Evolutionary conservation across 2,888 invertebrate species (phyloP), one percentile per base, ranked within the genome.

Genomic region (Caenorhabditis sp.): DNA sequence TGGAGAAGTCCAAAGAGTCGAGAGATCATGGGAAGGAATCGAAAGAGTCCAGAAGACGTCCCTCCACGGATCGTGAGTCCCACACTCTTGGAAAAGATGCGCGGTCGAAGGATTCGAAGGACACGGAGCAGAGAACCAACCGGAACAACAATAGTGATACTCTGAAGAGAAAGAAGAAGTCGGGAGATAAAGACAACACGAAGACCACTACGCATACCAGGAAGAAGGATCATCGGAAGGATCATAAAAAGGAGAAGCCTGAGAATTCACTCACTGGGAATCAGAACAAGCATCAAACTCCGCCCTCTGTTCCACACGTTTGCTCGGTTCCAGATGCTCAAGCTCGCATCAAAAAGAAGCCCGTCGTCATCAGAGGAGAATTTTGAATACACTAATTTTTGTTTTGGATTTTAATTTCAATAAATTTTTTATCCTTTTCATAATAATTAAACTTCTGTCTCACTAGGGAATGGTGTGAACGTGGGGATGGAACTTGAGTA

Each of bases 81-180:
- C 47, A 49, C 1, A 28, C 41, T 14, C 22, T 38, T 24, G 61
- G 58, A 41, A 56, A 44, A 28, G 12, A 44, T 10, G 35, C 3
- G 16, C 49, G 61, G 49, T 38, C 51, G 38, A 74, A 56, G 22
- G 28, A 64, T 19, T 12, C 14, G 31, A 74, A 74, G 28, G 73
- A 63, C 6, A 0, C 10, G 54, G 54, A 74, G 16, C 72, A 44
- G 35, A 63, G 31, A 41, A 51, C 70, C 35, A 47, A 51, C 24
- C 38, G 22, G 14, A 44, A 44, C 16, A 73, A 61, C 7, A 51
- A 73, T 44, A 61, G 70, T 35, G 59, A 72, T 7, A 66, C 66
- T 28, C 14, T 14, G 14, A 44, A 41, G 44, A 12, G 2, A 16
- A 28, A 35, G 0, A 59, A 59, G 35, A 59, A 59, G 14, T 14